Evolutionary conservation across 2,113 vertebrate species (phyloP).

Genomic region (Aplodontia rufa): DNA sequence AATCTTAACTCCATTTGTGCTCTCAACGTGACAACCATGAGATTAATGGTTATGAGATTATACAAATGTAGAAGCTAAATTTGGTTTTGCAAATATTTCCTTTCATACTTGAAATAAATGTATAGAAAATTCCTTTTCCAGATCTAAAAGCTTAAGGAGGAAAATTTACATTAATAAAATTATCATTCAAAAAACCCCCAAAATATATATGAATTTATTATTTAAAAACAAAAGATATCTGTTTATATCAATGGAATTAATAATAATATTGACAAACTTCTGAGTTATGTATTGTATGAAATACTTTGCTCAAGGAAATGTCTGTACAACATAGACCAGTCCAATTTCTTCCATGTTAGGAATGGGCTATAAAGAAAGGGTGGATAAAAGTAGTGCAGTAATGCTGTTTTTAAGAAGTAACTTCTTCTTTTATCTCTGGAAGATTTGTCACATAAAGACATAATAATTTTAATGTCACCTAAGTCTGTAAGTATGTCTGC

Average conservation of each 20-base stretch:
- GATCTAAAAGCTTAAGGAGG: background rate
- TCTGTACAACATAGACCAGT: background rate
- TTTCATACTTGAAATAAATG: background rate
- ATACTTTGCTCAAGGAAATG: background rate
- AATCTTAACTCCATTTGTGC: background rate
- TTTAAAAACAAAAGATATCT: background rate
- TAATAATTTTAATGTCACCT: background rate
- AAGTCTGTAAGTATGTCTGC: background rate
- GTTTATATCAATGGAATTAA: background rate
- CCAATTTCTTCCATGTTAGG: background rate
- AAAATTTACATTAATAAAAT: background rate
- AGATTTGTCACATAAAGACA: background rate
- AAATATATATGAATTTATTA: too few relatives aligned
- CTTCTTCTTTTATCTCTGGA: background rate
- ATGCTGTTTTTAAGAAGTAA: background rate
- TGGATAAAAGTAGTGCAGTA: background rate
- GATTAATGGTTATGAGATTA: background rate
- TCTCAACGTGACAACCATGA: background rate
- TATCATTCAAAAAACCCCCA: conserved; percentile 21
- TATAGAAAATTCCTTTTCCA: background rate
- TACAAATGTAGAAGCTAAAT: background rate
- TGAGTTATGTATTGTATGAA: background rate
- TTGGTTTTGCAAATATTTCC: background rate
- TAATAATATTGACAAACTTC: background rate
- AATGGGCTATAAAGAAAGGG: background rate